Evolutionary conservation across 2,113 vertebrate species (phyloP), one percentile per base, ranked within the genome.

Genomic region (Oreocharis arfaki): DNA sequence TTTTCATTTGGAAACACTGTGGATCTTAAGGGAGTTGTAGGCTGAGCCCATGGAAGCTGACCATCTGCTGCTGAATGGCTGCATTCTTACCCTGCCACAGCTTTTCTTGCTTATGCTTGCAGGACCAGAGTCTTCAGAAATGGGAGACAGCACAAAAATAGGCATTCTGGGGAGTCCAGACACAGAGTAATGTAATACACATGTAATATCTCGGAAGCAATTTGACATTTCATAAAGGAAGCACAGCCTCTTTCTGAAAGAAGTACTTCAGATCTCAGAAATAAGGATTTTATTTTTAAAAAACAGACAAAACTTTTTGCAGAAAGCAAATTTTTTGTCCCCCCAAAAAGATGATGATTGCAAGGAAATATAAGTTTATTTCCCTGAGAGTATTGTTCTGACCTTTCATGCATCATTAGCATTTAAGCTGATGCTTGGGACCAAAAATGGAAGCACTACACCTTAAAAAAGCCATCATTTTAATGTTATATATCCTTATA

Each of bases 41-140:
- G 35, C 75, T 46, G 20, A 32, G 85, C 37, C 69, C 87, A 32
- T 19, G 77, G 78, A 85, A 77, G 56, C 47, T 77, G 85, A 80
- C 68, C 69, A 89, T 74, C 90, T 89, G 81, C 71, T 79, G 19
- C 83, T 56, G 55, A 80, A 79, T 49, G 63, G 70, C 79, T 88
- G 79, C 82, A 57, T 87, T 87, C 82, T 75, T 79, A 64, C 46
- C 27, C 75, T 79, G 41, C 16, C 75, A 56, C 17, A 59, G 74
- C n/a, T 85, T 52, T 59, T 75, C 65, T 52, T 75, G 46, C 53
- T 67, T 46, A 42, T 82, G 69, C 57, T 56, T n/a, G 44, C 10
- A 86, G 89, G n/a, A 79, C n/a, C 35, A 41, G 33, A 68, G 22
- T 8, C 82, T 75, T 56, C 19, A 9, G 67, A 71, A 74, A 82